These are phyloP conservation scores for Passerina amoena DNA, from an alignment of 2,113 vertebrate species.

Conservation along the genomic window DNA sequence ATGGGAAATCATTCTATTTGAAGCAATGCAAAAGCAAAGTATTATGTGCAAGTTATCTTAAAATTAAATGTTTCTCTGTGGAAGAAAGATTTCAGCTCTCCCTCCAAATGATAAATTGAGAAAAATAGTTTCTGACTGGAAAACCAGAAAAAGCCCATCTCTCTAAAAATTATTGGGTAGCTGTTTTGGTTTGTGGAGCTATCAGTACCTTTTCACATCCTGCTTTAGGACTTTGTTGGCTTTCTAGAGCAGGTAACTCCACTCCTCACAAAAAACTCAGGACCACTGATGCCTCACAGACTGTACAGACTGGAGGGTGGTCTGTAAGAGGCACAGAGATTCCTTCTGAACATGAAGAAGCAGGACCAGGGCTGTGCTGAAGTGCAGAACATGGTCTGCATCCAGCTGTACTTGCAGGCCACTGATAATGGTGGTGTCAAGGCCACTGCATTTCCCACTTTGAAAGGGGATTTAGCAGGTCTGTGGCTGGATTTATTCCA, in stretches of 20 bases:
- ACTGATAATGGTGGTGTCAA: not conserved
- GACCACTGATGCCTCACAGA: not conserved
- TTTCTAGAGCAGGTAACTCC: not conserved
- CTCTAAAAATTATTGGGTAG: not conserved
- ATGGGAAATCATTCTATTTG: not conserved
- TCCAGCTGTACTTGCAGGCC: not conserved
- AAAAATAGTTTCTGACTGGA: not conserved
- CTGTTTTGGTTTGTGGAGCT: not conserved
- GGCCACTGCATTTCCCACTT: not conserved
- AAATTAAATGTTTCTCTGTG: slow-evolving; percentile 27
- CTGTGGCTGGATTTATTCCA: not conserved
- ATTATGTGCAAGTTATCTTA: not conserved
- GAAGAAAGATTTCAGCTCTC: slow-evolving; percentile 9
- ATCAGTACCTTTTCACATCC: not conserved
- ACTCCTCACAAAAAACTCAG: not conserved
- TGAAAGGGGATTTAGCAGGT: not conserved
- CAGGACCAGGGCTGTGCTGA: not conserved
- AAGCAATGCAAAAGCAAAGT: not conserved
- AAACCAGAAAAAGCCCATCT: not conserved
- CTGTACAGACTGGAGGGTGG: not conserved
- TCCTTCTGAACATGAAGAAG: not conserved
- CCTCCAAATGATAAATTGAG: not conserved
- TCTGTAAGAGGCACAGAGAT: not conserved
- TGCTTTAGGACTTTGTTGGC: not conserved
- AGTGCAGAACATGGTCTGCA: not conserved